Percentiles rank a stretch among this genome's conserved stretches.
These are phyloP conservation scores for Odontomyia ornata DNA, from an alignment of 2,888 invertebrate species.

Conservation along the genomic window DNA sequence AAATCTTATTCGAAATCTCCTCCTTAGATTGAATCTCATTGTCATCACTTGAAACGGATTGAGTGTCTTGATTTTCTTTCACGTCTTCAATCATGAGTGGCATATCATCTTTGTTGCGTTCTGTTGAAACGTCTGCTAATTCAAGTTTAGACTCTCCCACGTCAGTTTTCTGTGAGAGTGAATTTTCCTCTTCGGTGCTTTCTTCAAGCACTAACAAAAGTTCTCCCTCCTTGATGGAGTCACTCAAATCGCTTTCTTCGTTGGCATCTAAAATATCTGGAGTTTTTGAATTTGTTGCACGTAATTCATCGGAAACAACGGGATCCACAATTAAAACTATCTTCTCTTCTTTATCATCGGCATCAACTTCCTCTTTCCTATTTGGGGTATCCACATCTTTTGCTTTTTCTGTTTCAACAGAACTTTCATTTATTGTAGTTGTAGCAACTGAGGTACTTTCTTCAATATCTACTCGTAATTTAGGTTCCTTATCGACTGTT, in stretches of 20 bases:
- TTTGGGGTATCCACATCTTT: background rate
- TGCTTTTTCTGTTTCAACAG: background rate
- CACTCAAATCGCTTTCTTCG: constrained; percentile 38
- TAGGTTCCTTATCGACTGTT: constrained; percentile 49
- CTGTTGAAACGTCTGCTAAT: background rate
- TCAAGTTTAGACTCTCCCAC: background rate
- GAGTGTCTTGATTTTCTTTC: background rate
- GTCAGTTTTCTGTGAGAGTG: background rate
- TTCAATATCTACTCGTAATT: background rate
- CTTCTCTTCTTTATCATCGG: background rate
- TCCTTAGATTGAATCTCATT: background rate
- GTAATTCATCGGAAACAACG: background rate
- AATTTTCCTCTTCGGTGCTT: constrained; percentile 46
- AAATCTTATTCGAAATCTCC: no score
- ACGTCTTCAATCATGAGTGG: no score
- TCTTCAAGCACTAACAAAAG: constrained; percentile 42
- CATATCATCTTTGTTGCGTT: background rate
- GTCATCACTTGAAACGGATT: no score
- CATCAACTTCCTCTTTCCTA: background rate
- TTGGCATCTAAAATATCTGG: constrained; percentile 3
- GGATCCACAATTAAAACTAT: background rate
- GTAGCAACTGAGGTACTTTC: background rate
- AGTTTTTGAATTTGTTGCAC: background rate
- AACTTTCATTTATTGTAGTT: constrained; percentile 1
- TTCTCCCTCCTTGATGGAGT: constrained; percentile 46